Evolutionary conservation across 2,797 vertebrate genomes (phyloP), one percentile per base, ranked within the genome.

Genomic region (Molossus alvarezi): DNA sequence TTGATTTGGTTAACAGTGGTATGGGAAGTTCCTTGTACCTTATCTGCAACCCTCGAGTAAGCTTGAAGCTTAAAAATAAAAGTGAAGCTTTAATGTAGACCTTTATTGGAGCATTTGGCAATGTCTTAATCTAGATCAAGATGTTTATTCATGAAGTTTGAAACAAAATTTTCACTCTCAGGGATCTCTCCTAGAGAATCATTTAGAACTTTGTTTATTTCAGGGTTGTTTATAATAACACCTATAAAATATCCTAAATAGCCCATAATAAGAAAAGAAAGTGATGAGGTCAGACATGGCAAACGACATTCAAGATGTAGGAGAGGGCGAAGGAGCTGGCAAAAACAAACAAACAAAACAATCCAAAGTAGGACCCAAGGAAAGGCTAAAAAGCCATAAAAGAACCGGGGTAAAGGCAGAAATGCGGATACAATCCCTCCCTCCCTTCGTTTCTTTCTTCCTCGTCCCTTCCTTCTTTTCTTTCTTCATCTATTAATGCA

Each of bases 61-160:
- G 23, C n/a, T 83, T 88, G 25, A 95, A 75, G 41, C 77, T 62
- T 62, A 72, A 51, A 90, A 89, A 69, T 18, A 84, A n/a, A 87
- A 48, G 29, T 58, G 53, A 83, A 90, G 15, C 21, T 83, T 29
- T 65, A 29, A 51, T 25, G 48, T 12, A 75, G 83, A 41, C 13
- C 18, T 93, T 80, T 82, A 79, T 64, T 67, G 86, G 29, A 91
- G 25, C 5, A 83, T 37, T 82, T 51, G 14, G 3, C 20, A 81
- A n/a, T 81, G 25, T 60, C 15, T 84, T 90, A 18, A 60, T 86
- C 45, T 79, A 69, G 25, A 73, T 45, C 1, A 75, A 58, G 58
- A 69, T 85, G 1, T 88, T 83, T 90, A 51, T 51, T 45, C 5
- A 69, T 48, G 6, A 91, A 65, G 1, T 53, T 41, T 65, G 11